phyloP scores from a whole-genome alignment of 2,113 vertebrate genomes.

The Reinhardtius hippoglossoides region DNA sequence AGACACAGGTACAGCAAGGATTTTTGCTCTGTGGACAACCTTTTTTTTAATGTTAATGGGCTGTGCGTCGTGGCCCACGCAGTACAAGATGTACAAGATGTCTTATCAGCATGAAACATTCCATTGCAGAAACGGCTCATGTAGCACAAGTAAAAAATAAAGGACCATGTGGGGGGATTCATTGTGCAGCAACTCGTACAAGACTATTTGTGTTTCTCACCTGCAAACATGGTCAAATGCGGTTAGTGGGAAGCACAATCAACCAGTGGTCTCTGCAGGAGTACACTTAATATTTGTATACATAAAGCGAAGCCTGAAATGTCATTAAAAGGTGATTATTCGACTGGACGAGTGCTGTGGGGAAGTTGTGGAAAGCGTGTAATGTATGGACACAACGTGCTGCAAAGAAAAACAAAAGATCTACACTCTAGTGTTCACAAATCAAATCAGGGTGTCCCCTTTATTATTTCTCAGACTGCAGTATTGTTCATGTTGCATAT shows the following conservation, averaged over 20 bases:
- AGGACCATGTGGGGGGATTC: neutral
- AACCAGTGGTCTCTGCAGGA: neutral
- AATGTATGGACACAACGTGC: neutral
- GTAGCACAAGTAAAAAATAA: neutral
- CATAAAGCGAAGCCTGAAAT: constrained; percentile 6
- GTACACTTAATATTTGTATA: neutral
- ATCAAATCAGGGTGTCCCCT: neutral
- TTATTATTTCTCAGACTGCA: neutral
- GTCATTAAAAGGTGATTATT: constrained; percentile 41
- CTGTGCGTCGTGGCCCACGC: neutral
- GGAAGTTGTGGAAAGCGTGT: constrained; percentile 26
- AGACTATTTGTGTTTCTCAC: neutral
- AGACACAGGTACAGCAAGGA: constrained; percentile 2
- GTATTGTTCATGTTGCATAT: neutral
- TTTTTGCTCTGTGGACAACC: neutral
- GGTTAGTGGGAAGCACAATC: neutral
- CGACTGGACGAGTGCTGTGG: constrained; percentile 1
- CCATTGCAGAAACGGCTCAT: neutral
- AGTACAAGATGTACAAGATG: neutral
- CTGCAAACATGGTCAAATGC: neutral
- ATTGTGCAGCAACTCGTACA: neutral
- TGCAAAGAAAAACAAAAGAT: neutral
- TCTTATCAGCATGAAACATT: neutral
- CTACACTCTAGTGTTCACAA: neutral
- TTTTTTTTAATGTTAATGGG: constrained; percentile 1